These are phyloP conservation scores for Aldabrachelys gigantea DNA, from an alignment of 2,113 vertebrate genomes.

Conservation along the genomic window DNA sequence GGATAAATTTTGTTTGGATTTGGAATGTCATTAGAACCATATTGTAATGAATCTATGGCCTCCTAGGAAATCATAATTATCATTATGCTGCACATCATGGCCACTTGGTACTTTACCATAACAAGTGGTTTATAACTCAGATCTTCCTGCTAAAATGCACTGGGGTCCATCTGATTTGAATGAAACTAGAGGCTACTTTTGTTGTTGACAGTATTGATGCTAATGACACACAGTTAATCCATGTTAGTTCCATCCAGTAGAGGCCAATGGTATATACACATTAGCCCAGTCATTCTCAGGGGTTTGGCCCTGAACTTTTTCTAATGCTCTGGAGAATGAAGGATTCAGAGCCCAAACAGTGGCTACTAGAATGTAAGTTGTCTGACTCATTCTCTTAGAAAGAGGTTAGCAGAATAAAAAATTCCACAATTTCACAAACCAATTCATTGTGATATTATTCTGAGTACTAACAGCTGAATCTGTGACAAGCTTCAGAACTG, in stretches of 20 bases:
- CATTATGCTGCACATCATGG: background rate
- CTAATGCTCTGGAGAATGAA: background rate
- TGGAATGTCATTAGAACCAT: background rate
- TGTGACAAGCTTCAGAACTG: background rate
- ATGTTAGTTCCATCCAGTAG: background rate
- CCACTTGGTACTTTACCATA: background rate
- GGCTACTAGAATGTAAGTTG: background rate
- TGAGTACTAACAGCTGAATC: background rate
- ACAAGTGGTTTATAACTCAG: background rate
- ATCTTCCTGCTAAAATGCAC: background rate
- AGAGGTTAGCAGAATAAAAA: background rate
- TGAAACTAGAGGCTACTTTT: background rate
- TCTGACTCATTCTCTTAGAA: background rate
- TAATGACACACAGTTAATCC: too few relatives aligned
- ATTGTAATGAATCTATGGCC: background rate
- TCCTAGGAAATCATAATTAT: background rate
- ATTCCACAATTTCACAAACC: background rate
- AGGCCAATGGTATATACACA: background rate
- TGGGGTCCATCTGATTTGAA: background rate
- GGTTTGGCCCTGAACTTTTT: background rate
- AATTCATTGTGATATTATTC: background rate
- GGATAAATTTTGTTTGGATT: background rate
- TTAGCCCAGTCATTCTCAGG: background rate
- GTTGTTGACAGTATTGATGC: background rate
- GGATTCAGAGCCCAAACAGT: background rate